phyloP scores from a whole-genome alignment of 2,888 invertebrate genomes.

The Drosophila flavopinicola region DNA sequence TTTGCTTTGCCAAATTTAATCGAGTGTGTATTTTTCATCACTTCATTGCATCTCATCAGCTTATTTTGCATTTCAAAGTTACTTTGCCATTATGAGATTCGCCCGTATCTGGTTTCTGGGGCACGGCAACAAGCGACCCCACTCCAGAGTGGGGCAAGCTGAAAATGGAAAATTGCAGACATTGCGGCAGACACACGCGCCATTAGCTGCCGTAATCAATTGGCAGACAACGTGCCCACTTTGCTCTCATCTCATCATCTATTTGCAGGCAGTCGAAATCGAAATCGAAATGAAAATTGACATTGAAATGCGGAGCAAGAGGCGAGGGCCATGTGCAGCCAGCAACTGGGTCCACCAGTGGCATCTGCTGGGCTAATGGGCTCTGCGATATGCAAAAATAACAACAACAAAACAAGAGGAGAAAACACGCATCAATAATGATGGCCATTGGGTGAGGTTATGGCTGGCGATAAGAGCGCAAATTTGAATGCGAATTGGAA shows the following conservation, averaged over 20 bases:
- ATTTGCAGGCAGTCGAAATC: constrained; percentile 44
- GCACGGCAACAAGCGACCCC: constrained; percentile 61
- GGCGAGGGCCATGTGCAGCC: constrained; percentile 59
- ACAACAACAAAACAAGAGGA: constrained; percentile 1
- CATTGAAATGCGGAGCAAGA: constrained; percentile 65
- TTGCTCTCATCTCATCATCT: constrained; percentile 17
- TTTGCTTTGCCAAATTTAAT: neutral
- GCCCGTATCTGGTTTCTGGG: constrained; percentile 40
- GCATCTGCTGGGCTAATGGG: constrained; percentile 54
- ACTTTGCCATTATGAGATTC: constrained; percentile 22
- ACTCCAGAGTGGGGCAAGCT: constrained; percentile 30
- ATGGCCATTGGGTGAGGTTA: constrained; percentile 57
- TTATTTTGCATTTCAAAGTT: constrained; percentile 27
- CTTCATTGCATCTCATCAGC: constrained; percentile 27
- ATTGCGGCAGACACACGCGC: constrained; percentile 53
- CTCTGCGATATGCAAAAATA: constrained; percentile 56
- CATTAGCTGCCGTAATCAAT: constrained; percentile 62
- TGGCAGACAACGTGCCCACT: constrained; percentile 61
- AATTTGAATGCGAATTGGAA: constrained; percentile 28
- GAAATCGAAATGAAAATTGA: constrained; percentile 56
- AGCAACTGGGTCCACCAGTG: constrained; percentile 4
- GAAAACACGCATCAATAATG: constrained; percentile 5
- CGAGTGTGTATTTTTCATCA: constrained; percentile 21
- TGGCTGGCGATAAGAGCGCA: constrained; percentile 36
- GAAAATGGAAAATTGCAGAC: constrained; percentile 47